phyloP scores from a whole-genome alignment of 1,140 invertebrate genomes.

The Grapholita molesta region DNA sequence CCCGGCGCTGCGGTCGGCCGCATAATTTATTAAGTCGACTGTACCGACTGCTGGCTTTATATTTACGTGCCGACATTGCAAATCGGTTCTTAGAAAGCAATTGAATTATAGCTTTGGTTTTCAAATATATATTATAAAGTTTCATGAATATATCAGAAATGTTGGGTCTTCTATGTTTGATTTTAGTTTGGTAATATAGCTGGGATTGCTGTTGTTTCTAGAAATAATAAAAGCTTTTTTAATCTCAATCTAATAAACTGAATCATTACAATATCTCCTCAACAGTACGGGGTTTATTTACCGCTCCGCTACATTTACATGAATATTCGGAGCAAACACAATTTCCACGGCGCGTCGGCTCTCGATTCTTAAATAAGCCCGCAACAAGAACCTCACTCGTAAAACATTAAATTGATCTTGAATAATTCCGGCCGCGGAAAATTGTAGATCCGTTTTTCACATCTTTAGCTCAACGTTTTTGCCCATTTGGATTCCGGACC shows the following conservation, averaged over 20 bases:
- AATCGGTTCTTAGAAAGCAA: background rate
- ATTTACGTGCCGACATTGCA: conserved; percentile 36
- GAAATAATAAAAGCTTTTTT: background rate
- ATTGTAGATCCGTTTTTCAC: conserved; percentile 57
- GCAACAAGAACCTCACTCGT: conserved; percentile 33
- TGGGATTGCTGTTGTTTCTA: background rate
- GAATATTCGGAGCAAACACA: background rate
- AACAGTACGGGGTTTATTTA: background rate
- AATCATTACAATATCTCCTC: background rate
- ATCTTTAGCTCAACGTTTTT: conserved; percentile 51
- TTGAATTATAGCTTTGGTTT: background rate
- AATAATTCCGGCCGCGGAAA: conserved; percentile 49
- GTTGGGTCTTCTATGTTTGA: no score
- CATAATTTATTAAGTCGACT: conserved; percentile 63
- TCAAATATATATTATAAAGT: background rate
- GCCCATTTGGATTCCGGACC: conserved; percentile 57
- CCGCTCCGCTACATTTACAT: background rate
- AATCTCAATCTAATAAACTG: background rate
- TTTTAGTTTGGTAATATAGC: background rate
- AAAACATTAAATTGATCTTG: conserved; percentile 55
- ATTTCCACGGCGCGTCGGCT: background rate
- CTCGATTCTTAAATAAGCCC: conserved; percentile 20
- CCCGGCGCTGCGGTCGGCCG: conserved; percentile 50
- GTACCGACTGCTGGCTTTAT: conserved; percentile 37
- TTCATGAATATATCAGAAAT: no score